Base-by-base conservation (phyloP, 2,888 invertebrate genomes). In the Colostygia pectinataria region DNA sequence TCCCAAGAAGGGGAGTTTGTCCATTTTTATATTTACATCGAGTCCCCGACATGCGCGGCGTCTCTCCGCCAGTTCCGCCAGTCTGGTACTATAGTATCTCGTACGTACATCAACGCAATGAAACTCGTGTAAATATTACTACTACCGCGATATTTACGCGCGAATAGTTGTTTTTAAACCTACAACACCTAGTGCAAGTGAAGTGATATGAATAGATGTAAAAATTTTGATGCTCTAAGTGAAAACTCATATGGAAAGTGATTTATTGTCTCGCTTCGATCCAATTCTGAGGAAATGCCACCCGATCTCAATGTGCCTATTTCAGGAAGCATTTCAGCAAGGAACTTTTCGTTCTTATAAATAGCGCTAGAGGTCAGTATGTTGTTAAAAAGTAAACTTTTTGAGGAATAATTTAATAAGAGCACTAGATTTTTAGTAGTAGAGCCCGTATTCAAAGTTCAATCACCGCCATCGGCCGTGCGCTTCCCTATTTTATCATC, bases 11-110 rank as follows among this genome's bases (percentile, higher is more conserved):
- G 89, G 88, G 89, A 89, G 87, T 83, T 84, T 83, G 80, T 86
- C 80, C 87, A 88, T 88, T 90, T 89, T 90, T 90, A 89, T 88
- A 89, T 88, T 89, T 90, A 85, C 83, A 82, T 72, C 84, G 83
- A 75, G 80, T 83, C 86, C 83, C 87, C 78, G 88, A 87, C 88
- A 88, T 89, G 88, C 89, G 90, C 89, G 87, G 75, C 87, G 87
- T 81, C 80, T 80, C 80, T 77, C 73, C 75, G 86, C 73, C 75
- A 20, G n/a, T n/a, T n/a, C n/a, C n/a, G 86, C 79, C 88, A 90
- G 89, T 89, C 84, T 79, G 80, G 72, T 77, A 86, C 83, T 83
- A 87, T 83, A 80, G 81, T 83, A 79, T 83, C 84, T 84, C 84
- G 84, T 83, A 84, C 87, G 71, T 81, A 85, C 86, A 87, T 80